phyloP scores from a whole-genome alignment of 2,888 invertebrate genomes.

The Labia minor region DNA sequence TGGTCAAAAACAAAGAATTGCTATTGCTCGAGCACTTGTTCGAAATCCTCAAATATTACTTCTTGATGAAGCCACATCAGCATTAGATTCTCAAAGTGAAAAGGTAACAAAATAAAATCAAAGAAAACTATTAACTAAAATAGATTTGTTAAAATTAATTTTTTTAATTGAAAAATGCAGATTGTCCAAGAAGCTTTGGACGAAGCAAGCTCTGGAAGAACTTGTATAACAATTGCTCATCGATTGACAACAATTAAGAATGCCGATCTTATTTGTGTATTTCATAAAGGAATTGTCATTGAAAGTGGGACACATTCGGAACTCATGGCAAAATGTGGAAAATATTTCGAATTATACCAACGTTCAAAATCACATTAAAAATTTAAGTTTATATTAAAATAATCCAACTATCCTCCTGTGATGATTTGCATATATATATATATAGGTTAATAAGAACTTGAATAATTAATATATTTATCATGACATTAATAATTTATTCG shows the following conservation, averaged over 20 bases:
- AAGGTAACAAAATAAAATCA: constrained; percentile 25
- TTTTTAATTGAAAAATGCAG: neutral
- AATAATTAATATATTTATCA: too few relatives aligned
- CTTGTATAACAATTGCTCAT: constrained; percentile 16
- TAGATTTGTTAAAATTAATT: neutral
- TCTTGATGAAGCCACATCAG: constrained; percentile 44
- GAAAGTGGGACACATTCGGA: constrained; percentile 15
- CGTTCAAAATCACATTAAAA: neutral
- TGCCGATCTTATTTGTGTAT: constrained; percentile 14
- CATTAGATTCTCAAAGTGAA: constrained; percentile 44
- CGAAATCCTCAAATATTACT: constrained; percentile 39
- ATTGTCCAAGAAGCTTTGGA: constrained; percentile 17
- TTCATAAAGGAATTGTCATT: neutral
- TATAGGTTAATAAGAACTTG: too few relatives aligned
- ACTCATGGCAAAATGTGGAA: neutral
- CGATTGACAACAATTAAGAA: constrained; percentile 14
- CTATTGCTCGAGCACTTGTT: constrained; percentile 44
- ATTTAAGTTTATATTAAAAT: too few relatives aligned
- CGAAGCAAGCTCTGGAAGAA: neutral
- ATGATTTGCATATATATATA: too few relatives aligned
- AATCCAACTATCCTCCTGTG: too few relatives aligned
- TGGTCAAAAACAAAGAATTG: constrained; percentile 43
- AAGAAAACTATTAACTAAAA: neutral
- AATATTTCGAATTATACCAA: constrained; percentile 13
- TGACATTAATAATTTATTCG: too few relatives aligned